Base-by-base conservation (phyloP, 1,140 invertebrate species). In the Thalassaphorura encarpata region DNA sequence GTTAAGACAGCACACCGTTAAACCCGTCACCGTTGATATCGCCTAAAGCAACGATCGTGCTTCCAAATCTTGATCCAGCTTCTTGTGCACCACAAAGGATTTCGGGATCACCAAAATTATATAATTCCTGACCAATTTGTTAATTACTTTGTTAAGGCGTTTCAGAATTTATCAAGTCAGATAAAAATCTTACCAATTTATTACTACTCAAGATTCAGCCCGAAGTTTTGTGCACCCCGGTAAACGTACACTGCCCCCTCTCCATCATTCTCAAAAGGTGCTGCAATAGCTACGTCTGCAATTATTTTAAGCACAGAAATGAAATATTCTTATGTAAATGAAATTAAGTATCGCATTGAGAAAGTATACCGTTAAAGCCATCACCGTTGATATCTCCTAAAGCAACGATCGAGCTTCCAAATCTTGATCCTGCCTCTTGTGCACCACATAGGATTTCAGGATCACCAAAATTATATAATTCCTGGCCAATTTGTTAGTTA, bases 181-280 rank as follows among this genome's bases (percentile, higher is more conserved):
- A 13, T 43, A 5, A 11, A 19, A 43, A 43, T 43, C 19, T 43
- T 43, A 6, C n/a, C n/a, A n/a, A n/a, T n/a, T n/a, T n/a, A n/a
- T n/a, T n/a, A n/a, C n/a, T n/a, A n/a, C n/a, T n/a, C n/a, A n/a
- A n/a, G n/a, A n/a, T n/a, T n/a, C 45, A 47, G 8, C 6, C 26
- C 45, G 11, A 47, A 27, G 45, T 15, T 3, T 18, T 47, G 8
- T 19, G 11, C 21, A 11, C 76, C 76, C 61, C 71, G 70, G 67
- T 75, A 78, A 41, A 79, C 73, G 62, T 78, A 79, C 1, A 79
- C 70, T 11, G 73, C 70, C n/a, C 75, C 75, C 16, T 46, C 50
- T 15, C 55, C 69, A 36, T 71, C 71, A 49, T 69, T 62, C 48
- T 76, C 76, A 67, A 73, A 79, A 0, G 77, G 78, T n/a, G 77